Conservation (phyloP, 2,113 vertebrate species). For the Sterna hirundo region DNA sequence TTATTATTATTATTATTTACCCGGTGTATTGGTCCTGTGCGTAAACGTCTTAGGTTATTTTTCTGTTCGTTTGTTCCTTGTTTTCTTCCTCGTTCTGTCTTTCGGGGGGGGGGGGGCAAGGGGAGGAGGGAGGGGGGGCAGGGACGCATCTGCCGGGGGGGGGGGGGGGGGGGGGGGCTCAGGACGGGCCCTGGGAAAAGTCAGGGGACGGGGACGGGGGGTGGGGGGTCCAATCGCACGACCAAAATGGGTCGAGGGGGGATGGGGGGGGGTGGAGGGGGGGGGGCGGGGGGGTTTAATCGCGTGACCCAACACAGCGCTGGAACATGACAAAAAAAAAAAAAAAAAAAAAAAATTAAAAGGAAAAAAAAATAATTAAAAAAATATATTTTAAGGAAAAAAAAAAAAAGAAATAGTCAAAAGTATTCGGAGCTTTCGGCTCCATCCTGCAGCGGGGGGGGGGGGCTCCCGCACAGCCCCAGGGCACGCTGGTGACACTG, state of each 20-base stretch:
- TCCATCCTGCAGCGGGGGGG: not conserved
- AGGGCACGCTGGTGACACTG: too few species aligned
- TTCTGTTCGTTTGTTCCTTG: not conserved
- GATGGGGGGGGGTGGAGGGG: too few species aligned
- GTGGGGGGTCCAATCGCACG: too few species aligned
- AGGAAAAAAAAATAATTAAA: too few species aligned
- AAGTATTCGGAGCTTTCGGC: not conserved
- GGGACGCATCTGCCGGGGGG: not conserved
- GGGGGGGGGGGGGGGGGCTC: not conserved
- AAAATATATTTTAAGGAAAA: not conserved
- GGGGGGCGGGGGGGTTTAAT: not conserved
- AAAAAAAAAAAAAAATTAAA: too few species aligned
- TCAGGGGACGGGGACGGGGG: not conserved
- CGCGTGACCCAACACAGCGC: conserved; percentile 39
- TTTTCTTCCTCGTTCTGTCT: not conserved
- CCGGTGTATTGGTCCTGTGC: not conserved
- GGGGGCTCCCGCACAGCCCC: not conserved
- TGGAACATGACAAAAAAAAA: not conserved
- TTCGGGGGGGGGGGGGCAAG: not conserved
- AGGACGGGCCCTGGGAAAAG: not conserved
- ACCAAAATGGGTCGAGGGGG: too few species aligned
- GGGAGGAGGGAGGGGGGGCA: not conserved
- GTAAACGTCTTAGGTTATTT: not conserved
- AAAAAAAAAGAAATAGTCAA: not conserved
- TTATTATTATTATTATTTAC: conserved; percentile 12